These are phyloP conservation scores for Andrena bucephala DNA, from an alignment of 2,888 invertebrate species.

Conservation along the genomic window DNA sequence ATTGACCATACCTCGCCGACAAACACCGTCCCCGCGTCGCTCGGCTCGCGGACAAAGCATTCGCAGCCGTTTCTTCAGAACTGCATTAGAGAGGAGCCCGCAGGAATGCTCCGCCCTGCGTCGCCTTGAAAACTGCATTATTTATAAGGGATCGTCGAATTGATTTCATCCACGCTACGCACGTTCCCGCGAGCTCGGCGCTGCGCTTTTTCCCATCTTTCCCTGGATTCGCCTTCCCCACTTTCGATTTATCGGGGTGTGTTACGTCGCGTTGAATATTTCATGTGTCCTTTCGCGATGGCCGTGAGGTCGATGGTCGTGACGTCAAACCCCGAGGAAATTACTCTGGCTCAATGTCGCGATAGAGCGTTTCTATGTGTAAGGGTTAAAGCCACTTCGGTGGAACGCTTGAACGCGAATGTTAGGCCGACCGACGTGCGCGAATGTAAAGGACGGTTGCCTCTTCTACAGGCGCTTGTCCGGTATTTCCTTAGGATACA, in stretches of 20 bases:
- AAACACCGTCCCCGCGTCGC: no score
- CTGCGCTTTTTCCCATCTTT: not conserved
- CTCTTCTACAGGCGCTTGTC: no score
- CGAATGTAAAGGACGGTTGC: no score
- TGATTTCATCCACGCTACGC: constrained; percentile 38
- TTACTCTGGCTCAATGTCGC: no score
- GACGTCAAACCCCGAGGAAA: no score
- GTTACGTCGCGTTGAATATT: not conserved
- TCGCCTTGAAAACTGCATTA: constrained; percentile 53
- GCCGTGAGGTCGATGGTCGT: no score
- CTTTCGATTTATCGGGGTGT: constrained; percentile 1
- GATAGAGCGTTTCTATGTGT: no score
- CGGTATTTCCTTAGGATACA: no score
- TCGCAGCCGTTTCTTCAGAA: constrained; percentile 17
- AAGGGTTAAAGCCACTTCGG: no score
- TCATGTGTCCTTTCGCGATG: no score
- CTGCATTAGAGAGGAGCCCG: constrained; percentile 49
- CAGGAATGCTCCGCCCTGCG: constrained; percentile 51
- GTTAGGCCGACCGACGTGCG: no score
- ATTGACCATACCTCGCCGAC: constrained; percentile 41
- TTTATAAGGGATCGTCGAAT: constrained; percentile 54
- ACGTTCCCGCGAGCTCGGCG: constrained; percentile 6
- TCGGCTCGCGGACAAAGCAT: constrained; percentile 42
- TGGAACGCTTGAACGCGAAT: no score
- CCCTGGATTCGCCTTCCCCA: not conserved